phyloP scores from a whole-genome alignment of 2,888 invertebrate genomes.

The Geophilus truncorum region DNA sequence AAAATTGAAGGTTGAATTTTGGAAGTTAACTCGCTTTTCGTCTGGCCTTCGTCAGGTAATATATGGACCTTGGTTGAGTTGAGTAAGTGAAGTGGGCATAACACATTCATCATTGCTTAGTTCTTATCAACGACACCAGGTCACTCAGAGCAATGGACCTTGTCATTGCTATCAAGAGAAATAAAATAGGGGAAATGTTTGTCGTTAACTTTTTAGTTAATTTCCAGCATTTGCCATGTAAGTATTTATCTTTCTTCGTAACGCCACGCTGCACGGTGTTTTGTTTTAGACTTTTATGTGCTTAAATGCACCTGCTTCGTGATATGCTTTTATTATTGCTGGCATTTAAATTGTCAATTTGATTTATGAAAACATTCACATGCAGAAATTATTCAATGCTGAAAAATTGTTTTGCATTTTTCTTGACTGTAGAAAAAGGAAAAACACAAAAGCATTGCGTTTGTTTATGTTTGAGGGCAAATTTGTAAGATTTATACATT shows the following conservation, averaged over 20 bases:
- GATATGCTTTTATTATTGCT: background rate
- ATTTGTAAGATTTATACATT: background rate
- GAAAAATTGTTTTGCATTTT: background rate
- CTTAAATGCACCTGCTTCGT: background rate
- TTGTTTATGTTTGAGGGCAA: background rate
- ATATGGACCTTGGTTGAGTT: conserved; percentile 1
- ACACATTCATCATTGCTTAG: conserved; percentile 1
- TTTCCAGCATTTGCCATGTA: background rate
- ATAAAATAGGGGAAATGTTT: background rate
- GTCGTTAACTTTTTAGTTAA: background rate
- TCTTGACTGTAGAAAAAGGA: background rate
- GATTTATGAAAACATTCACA: background rate
- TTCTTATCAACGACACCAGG: conserved; percentile 6
- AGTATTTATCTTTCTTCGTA: background rate
- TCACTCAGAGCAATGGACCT: conserved; percentile 11
- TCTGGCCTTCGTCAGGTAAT: background rate
- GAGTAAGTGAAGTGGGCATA: conserved; percentile 15
- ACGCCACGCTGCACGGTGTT: background rate
- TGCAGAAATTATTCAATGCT: background rate
- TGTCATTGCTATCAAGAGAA: background rate
- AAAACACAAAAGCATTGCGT: no score
- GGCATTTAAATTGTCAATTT: background rate
- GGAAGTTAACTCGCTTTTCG: background rate
- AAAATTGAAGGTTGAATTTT: background rate
- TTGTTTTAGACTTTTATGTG: background rate